Evolutionary conservation across 2,113 vertebrate genomes (phyloP).

Genomic region (Mormyrus iriodes): DNA sequence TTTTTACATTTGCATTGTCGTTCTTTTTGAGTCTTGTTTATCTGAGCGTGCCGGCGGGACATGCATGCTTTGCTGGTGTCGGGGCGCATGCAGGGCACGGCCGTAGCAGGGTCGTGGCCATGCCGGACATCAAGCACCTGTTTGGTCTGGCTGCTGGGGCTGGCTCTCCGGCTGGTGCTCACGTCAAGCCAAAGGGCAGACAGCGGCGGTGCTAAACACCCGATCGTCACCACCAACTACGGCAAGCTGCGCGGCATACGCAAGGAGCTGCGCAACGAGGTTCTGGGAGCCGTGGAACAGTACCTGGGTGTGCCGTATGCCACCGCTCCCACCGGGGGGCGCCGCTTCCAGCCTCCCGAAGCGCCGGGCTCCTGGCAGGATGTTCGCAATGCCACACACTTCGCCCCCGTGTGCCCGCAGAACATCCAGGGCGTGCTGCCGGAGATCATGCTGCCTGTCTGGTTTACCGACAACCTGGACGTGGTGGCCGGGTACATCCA

Average conservation of each 20-base stretch:
- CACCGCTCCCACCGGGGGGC: conserved; percentile 76
- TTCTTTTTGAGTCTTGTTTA: not conserved
- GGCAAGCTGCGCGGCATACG: conserved; percentile 77
- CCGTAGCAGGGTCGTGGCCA: conserved; percentile 37
- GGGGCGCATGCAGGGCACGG: conserved; percentile 48
- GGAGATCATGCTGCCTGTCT: conserved; percentile 86
- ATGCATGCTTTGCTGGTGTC: conserved; percentile 52
- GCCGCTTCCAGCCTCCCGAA: conserved; percentile 83
- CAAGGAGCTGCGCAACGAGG: conserved; percentile 82
- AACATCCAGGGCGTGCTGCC: conserved; percentile 83
- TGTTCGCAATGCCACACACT: conserved; percentile 79
- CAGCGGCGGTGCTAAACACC: conserved; percentile 55
- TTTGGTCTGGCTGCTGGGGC: conserved; percentile 64
- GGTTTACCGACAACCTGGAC: conserved; percentile 90
- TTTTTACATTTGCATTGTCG: conserved; percentile 25
- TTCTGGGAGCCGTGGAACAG: conserved; percentile 82
- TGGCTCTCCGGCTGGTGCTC: conserved; percentile 62
- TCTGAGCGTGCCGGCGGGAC: conserved; percentile 19
- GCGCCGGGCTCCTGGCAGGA: conserved; percentile 84
- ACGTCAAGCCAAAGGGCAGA: conserved; percentile 68
- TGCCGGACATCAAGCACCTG: conserved; percentile 51
- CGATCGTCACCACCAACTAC: conserved; percentile 76
- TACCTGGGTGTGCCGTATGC: conserved; percentile 84
- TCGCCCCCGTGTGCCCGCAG: conserved; percentile 83
- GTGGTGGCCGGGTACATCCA: conserved; percentile 78